These are phyloP conservation scores for Chrysolina oricalcia DNA, from an alignment of 2,888 invertebrate genomes.

Conservation along the genomic window DNA sequence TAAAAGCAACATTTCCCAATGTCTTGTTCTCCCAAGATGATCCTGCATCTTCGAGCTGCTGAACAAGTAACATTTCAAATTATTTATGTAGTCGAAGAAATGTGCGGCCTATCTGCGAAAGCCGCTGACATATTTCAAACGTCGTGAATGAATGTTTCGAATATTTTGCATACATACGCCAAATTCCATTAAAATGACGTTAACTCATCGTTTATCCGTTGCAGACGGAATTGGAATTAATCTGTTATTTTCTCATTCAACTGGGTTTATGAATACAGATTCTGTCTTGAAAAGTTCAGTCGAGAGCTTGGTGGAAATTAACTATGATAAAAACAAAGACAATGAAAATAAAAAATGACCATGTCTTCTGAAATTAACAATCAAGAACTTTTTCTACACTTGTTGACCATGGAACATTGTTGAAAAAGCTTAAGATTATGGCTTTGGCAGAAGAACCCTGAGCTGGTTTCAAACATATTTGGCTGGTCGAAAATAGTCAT, in stretches of 20 bases:
- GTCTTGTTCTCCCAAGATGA: conserved; percentile 51
- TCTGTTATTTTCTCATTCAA: neutral
- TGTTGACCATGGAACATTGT: no score
- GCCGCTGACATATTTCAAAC: conserved; percentile 61
- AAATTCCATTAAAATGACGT: conserved; percentile 48
- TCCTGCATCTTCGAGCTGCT: conserved; percentile 53
- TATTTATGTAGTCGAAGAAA: conserved; percentile 61
- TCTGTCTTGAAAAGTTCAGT: neutral
- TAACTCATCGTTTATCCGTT: conserved; percentile 32
- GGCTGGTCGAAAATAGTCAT: no score
- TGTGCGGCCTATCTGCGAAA: conserved; percentile 55
- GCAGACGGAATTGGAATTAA: neutral
- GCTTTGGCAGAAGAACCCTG: no score
- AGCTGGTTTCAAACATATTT: no score
- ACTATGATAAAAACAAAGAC: neutral
- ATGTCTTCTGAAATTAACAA: no score
- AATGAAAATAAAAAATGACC: no score
- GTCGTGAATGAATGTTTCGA: conserved; percentile 57
- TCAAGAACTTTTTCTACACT: no score
- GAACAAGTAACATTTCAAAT: conserved; percentile 59
- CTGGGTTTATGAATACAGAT: neutral
- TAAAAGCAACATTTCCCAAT: conserved; percentile 36
- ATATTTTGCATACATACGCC: conserved; percentile 55
- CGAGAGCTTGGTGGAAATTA: no score
- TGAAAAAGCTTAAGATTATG: no score